A percentile compares a stretch with the other conserved stretches of the same genome.
Evolutionary conservation across 2,113 vertebrate genomes (phyloP).

Genomic region (Callorhinus ursinus): DNA sequence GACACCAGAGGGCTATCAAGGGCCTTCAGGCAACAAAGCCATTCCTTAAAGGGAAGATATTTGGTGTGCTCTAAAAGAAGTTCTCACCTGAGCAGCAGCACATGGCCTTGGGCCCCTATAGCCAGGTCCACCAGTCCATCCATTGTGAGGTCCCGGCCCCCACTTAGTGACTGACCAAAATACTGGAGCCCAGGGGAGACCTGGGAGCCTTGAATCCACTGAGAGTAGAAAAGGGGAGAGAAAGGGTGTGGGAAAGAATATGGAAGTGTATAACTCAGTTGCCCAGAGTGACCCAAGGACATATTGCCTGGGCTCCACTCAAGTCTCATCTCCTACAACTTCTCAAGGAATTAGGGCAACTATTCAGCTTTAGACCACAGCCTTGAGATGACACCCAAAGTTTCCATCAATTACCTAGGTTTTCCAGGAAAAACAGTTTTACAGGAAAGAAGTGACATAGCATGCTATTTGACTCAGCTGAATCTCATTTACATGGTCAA

Average conservation of each 20-base stretch:
- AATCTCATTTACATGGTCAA: not conserved
- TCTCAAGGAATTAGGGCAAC: not conserved
- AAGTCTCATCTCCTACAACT: not conserved
- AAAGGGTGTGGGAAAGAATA: not conserved
- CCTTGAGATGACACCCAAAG: not conserved
- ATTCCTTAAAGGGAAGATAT: not conserved
- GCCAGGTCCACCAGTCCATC: conserved; percentile 88
- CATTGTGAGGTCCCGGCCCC: conserved; percentile 85
- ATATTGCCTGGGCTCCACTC: not conserved
- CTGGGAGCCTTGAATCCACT: conserved; percentile 85
- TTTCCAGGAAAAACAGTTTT: conserved; percentile 1
- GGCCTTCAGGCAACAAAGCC: not conserved
- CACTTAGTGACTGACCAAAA: conserved; percentile 90
- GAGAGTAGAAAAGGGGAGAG: not conserved
- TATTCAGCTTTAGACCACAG: not conserved
- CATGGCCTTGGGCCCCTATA: conserved; percentile 86
- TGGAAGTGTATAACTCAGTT: not conserved
- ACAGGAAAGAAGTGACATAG: not conserved
- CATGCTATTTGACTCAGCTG: not conserved
- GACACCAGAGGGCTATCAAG: not conserved
- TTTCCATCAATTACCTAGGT: not conserved
- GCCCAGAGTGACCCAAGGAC: not conserved
- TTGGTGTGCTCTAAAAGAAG: not conserved
- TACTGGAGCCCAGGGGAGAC: conserved; percentile 79
- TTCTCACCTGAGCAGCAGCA: conserved; percentile 88